Evolutionary conservation across 2,797 vertebrate genomes (phyloP).

Genomic region (Sparidentex hasta): DNA sequence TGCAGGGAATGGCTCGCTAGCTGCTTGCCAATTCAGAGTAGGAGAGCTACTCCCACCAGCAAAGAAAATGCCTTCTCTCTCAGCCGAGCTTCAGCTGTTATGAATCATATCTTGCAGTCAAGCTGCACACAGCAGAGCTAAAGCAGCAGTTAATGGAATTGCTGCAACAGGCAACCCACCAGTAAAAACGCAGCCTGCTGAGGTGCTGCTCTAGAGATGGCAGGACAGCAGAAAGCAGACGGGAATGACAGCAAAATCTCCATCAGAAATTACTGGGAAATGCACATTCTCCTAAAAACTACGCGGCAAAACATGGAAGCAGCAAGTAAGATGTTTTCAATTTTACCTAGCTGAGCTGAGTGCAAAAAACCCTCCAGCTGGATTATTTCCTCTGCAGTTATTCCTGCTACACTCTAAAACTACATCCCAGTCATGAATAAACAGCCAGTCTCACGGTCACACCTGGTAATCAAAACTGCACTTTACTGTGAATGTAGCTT

Average conservation of each 20-base stretch:
- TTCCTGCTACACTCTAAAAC: constrained; percentile 56
- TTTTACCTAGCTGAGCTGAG: constrained; percentile 24
- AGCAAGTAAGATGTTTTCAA: not conserved
- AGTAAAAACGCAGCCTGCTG: constrained; percentile 15
- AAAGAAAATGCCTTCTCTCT: constrained; percentile 66
- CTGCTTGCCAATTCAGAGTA: constrained; percentile 67
- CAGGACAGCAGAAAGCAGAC: constrained; percentile 36
- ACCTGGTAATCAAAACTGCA: constrained; percentile 63
- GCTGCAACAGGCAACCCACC: constrained; percentile 22
- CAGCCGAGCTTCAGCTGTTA: constrained; percentile 57
- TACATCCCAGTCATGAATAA: constrained; percentile 36
- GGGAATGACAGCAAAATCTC: constrained; percentile 23
- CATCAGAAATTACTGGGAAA: not conserved
- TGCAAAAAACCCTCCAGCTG: constrained; percentile 57
- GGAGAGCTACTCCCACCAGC: constrained; percentile 57
- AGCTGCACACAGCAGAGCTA: constrained; percentile 39
- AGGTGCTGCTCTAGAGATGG: constrained; percentile 13
- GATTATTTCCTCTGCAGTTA: constrained; percentile 51
- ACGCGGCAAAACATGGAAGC: not conserved
- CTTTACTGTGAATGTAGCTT: constrained; percentile 49
- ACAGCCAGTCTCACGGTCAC: constrained; percentile 44
- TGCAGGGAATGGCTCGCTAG: constrained; percentile 44
- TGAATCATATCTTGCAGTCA: constrained; percentile 45
- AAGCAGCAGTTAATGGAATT: constrained; percentile 47
- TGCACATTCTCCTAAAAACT: constrained; percentile 10